Percentiles rank a stretch among this genome's conserved stretches.
Evolutionary conservation across 2,888 invertebrate genomes (phyloP).

Genomic region (Pristionchus entomophagus): DNA sequence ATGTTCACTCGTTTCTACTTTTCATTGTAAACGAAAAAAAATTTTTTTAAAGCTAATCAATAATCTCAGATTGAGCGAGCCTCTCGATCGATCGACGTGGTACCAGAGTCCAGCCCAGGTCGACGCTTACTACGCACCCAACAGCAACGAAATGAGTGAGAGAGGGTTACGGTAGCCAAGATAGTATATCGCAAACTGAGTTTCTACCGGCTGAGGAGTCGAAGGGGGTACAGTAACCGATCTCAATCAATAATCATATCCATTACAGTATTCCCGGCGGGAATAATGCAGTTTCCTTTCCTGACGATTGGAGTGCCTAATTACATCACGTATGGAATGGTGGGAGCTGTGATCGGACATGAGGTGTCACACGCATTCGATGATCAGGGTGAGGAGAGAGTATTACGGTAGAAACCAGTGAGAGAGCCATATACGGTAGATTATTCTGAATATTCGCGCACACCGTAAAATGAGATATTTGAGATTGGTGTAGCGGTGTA

Average conservation of each 20-base stretch:
- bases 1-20: too few relatives aligned
- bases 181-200: too few relatives aligned
- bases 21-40: too few relatives aligned
- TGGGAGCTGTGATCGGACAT: constrained; percentile 74
- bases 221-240: neutral
- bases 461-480: neutral
- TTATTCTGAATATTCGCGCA: neutral
- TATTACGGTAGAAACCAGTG: neutral
- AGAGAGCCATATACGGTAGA: neutral
- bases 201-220: too few relatives aligned
- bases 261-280: constrained; percentile 73
- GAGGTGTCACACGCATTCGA: constrained; percentile 74
- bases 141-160: constrained; percentile 74
- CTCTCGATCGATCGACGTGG: constrained; percentile 67
- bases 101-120: constrained; percentile 74
- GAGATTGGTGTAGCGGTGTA: too few relatives aligned
- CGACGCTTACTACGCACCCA: constrained; percentile 75
- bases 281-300: constrained; percentile 76
- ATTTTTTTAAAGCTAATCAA: too few relatives aligned
- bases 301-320: constrained; percentile 71
- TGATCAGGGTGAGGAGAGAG: constrained; percentile 62
- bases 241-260: neutral
- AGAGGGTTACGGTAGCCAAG: neutral
- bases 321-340: constrained; percentile 70
- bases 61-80: constrained; percentile 55